Evolutionary conservation across 2,888 invertebrate species (phyloP).

Genomic region (Xestobium rufovillosum): DNA sequence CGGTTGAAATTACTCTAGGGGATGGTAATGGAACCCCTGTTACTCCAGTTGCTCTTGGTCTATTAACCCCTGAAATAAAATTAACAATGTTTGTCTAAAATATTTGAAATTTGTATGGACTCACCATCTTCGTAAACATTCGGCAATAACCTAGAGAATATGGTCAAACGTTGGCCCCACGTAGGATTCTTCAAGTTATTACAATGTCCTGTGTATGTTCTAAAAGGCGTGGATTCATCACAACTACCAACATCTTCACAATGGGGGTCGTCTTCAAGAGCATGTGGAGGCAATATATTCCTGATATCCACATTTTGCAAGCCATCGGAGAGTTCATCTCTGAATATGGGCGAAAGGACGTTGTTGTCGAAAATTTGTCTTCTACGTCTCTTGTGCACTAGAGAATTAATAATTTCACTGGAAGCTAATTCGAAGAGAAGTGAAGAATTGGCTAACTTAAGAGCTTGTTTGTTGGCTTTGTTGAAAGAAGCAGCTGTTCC

Average conservation of each 20-base stretch:
- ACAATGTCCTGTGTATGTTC: constrained; percentile 76
- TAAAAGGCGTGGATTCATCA: constrained; percentile 61
- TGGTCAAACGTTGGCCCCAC: constrained; percentile 76
- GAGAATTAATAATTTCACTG: constrained; percentile 70
- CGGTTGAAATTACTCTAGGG: constrained; percentile 76
- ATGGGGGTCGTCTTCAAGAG: constrained; percentile 50
- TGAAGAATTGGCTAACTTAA: constrained; percentile 78
- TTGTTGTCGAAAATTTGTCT: constrained; percentile 67
- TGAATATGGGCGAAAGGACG: constrained; percentile 49
- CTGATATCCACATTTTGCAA: constrained; percentile 73
- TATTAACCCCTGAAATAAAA: constrained; percentile 59
- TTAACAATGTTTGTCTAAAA: constrained; percentile 8
- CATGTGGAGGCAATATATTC: constrained; percentile 57
- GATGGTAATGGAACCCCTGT: constrained; percentile 76
- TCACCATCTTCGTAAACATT: constrained; percentile 81
- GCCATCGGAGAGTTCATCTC: constrained; percentile 66
- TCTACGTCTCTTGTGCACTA: constrained; percentile 54
- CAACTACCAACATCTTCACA: constrained; percentile 68
- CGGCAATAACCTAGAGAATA: constrained; percentile 76
- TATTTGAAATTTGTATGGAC: constrained; percentile 7
- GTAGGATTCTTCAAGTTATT: constrained; percentile 79
- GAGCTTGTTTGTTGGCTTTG: constrained; percentile 77
- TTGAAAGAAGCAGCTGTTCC: constrained; percentile 87
- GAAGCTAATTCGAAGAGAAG: constrained; percentile 81
- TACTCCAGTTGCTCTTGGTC: constrained; percentile 65